Evolutionary conservation across 2,888 invertebrate species (phyloP), one percentile per base, ranked within the genome.

Genomic region (Microctonus hyperodae): DNA sequence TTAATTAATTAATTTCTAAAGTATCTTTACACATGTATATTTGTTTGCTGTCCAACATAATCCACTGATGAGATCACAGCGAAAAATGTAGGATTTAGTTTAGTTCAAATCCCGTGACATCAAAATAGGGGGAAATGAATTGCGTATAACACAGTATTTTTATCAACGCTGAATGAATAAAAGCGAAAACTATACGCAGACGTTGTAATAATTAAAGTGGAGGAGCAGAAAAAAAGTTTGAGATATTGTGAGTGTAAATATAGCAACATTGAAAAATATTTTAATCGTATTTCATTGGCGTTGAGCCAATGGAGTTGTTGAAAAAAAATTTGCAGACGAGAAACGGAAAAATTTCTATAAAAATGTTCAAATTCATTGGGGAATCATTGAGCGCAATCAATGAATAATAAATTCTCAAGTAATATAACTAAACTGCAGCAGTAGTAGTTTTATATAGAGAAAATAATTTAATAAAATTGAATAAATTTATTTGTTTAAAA

Each of bases 231-330:
- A 1, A 37, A n/a, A 37, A 13, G 11, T 6, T 13, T 37, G 13
- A 13, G 37, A n/a, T n/a, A 37, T n/a, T n/a, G n/a, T 11, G n/a
- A n/a, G 13, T 37, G 6, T 1, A n/a, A 37, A 1, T 37, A 28
- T 20, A 57, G 33, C 23, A 31, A 50, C 60, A 55, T 63, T 56
- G 40, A 60, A 64, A 68, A 70, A 13, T 57, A 44, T 64, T 70
- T 71, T 69, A 73, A 73, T 73, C 69, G 71, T 61, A 73, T 72
- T 73, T 70, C 73, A 74, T 70, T 73, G 72, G 74, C 73, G 70
- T 70, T 70, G 67, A 67, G 75, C 72, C 73, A 72, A 67, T 63
- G 65, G 65, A n/a, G n/a, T n/a, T n/a, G n/a, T n/a, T n/a, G n/a
- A n/a, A n/a, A n/a, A n/a, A n/a, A n/a, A n/a, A n/a, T n/a, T n/a